Evolutionary conservation across 2,113 vertebrate genomes (phyloP).

Genomic region (Nycticebus coucang): DNA sequence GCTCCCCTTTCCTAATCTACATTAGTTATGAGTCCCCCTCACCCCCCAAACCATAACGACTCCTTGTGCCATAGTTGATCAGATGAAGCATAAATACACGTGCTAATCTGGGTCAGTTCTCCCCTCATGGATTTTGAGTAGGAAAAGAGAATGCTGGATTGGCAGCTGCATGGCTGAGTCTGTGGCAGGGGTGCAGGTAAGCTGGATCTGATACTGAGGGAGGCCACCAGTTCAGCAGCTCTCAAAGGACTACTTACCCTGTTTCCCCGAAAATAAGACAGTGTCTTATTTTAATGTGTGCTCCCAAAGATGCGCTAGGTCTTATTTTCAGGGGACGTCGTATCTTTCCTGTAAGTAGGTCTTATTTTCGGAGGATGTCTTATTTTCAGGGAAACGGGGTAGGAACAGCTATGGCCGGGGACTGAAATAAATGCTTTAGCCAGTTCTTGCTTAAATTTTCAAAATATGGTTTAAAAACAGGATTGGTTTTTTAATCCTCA

Average conservation of each 20-base stretch:
- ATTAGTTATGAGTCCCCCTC: too few relatives aligned
- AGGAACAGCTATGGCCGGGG: too few relatives aligned
- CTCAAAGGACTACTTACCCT: not conserved
- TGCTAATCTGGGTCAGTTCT: not conserved
- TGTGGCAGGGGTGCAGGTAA: rapidly evolving
- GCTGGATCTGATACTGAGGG: too few relatives aligned
- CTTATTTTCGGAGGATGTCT: too few relatives aligned
- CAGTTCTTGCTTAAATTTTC: not conserved
- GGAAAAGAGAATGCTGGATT: not conserved
- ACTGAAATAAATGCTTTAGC: too few relatives aligned
- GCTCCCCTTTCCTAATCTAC: not conserved
- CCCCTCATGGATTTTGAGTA: not conserved
- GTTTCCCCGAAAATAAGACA: too few relatives aligned
- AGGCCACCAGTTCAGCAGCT: not conserved
- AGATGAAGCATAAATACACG: not conserved
- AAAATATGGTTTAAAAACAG: not conserved
- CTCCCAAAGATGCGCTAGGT: too few relatives aligned
- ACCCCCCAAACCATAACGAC: not conserved
- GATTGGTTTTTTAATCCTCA: not conserved
- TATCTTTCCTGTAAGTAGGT: too few relatives aligned
- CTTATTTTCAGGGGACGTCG: too few relatives aligned
- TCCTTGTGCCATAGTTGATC: not conserved
- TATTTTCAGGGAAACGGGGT: too few relatives aligned
- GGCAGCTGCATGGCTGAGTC: rapidly evolving
- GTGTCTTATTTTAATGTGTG: too few relatives aligned